phyloP scores from a whole-genome alignment of 2,113 vertebrate genomes.

The Sarotherodon lohbergeri region DNA sequence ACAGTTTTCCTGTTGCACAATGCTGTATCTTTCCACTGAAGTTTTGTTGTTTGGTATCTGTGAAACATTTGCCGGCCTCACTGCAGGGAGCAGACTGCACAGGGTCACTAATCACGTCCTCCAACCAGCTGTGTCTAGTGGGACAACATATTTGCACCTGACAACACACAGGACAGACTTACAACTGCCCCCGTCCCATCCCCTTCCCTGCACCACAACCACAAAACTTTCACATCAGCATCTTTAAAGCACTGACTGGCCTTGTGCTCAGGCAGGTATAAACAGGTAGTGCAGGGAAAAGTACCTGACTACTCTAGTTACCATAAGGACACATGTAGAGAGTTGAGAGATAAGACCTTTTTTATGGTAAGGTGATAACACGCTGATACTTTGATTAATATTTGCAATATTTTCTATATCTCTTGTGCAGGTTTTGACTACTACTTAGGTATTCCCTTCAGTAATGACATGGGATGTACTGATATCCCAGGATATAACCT shows the following conservation, averaged over 20 bases:
- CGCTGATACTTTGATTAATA: background rate
- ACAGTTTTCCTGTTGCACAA: background rate
- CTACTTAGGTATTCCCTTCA: constrained; percentile 92
- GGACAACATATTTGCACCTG: background rate
- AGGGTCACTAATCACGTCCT: background rate
- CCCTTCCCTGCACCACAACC: background rate
- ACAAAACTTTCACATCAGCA: background rate
- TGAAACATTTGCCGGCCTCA: background rate
- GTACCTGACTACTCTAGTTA: background rate
- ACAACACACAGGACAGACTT: background rate
- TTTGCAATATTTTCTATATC: background rate
- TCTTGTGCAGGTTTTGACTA: constrained; percentile 86
- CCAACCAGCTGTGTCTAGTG: background rate
- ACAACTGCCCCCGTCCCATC: background rate
- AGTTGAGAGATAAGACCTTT: background rate
- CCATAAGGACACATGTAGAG: background rate
- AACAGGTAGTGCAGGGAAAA: background rate
- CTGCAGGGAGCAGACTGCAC: constrained; percentile 1
- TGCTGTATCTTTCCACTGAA: background rate
- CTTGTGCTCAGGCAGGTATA: background rate
- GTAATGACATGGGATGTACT: constrained; percentile 96
- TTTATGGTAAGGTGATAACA: background rate
- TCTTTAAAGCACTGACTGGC: background rate
- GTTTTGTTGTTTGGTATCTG: background rate
- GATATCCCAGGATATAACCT: constrained; percentile 83